Evolutionary conservation across 2,113 vertebrate genomes (phyloP).

Genomic region (Rhinolophus sinicus): DNA sequence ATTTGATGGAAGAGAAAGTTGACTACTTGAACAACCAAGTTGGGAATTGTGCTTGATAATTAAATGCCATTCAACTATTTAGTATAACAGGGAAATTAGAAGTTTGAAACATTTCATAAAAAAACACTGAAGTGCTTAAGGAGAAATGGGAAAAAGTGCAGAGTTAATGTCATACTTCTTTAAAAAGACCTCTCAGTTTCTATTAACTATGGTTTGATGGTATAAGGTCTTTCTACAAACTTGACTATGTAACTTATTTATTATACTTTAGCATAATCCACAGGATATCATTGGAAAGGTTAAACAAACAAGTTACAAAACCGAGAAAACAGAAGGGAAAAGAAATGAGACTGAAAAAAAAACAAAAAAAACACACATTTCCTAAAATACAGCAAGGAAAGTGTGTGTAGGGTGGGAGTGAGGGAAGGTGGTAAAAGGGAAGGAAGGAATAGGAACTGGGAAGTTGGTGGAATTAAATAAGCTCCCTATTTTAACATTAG

Average conservation of each 20-base stretch:
- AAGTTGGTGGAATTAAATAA: conserved; percentile 32
- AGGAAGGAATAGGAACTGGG: background rate
- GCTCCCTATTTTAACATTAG: background rate
- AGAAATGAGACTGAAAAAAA: conserved; percentile 34
- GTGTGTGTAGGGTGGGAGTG: background rate
- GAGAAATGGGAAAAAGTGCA: conserved; percentile 17
- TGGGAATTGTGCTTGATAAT: conserved; percentile 25
- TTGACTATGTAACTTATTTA: conserved; percentile 60
- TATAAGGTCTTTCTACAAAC: conserved; percentile 51
- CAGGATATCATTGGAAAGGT: conserved; percentile 65
- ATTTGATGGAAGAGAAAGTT: conserved; percentile 4
- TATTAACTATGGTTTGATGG: conserved; percentile 43
- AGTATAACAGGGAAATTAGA: background rate
- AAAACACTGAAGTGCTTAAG: background rate
- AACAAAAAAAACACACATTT: background rate
- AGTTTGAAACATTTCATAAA: background rate
- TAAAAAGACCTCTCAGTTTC: conserved; percentile 13
- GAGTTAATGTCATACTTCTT: conserved; percentile 34
- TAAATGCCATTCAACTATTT: background rate
- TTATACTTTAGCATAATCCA: conserved; percentile 62
- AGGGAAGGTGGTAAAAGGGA: background rate
- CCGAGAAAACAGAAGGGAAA: conserved; percentile 44
- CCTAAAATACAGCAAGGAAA: conserved; percentile 57
- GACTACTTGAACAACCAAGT: background rate
- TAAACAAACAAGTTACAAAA: conserved; percentile 64